Base-by-base conservation (phyloP, 2,113 vertebrate species). In the Percina caprodes region DNA sequence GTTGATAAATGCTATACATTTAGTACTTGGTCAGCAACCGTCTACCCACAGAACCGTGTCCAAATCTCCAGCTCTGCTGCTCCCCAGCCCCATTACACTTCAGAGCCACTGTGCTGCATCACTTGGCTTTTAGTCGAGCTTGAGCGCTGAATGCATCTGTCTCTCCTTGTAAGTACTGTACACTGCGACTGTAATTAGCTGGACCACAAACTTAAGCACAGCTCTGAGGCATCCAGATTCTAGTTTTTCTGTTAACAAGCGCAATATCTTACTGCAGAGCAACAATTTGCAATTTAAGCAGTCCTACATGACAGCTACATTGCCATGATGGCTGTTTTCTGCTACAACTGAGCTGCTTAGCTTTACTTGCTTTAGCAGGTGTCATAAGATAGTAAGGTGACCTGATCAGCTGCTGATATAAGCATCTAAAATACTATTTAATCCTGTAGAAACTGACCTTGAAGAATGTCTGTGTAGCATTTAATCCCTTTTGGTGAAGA, bases 121-220 rank as follows among this genome's bases (percentile, higher is more conserved):
- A n/a, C 78, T 86, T 65, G 74, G 73, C 58, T 76, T 83, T 89
- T 45, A 78, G 84, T 86, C 0, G 16, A 75, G 81, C 79, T 83
- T 54, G 70, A 70, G 49, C 33, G 23, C 79, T 51, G 48, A 59
- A 54, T 46, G 48, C 69, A 39, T 86, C 56, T 23, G 10, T 59
- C 63, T 80, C 68, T 74, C 58, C 80, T 55, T 68, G 21, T 75
- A 85, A 82, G 69, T 46, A 15, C 63, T 74, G 49, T 60, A 82
- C 72, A 74, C 69, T 77, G 75, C 62, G 67, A 55, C 75, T 49
- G 9, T 73, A 90, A 89, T 89, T 87, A 91, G 77, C 73, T 77
- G 70, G 74, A 69, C 56, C 77, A 42, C 79, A 87, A 89, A 88
- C 56, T 78, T 82, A 71, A 86, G 76, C 84, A 71, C 71, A 45